Evolutionary conservation across 2,797 vertebrate genomes (phyloP).

Genomic region (Chelidonichthys spinosus): DNA sequence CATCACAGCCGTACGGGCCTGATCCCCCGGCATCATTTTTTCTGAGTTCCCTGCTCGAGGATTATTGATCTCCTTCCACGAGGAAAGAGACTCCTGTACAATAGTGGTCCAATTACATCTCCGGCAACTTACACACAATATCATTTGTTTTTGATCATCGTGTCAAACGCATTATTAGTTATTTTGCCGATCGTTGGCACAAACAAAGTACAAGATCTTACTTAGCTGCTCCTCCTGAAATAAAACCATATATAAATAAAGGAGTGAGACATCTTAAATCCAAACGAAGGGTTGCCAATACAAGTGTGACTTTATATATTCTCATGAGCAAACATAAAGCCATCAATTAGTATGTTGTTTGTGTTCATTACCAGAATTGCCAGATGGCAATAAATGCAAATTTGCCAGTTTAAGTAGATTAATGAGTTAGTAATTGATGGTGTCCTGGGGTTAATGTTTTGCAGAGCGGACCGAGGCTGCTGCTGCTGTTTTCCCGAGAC

Average conservation of each 20-base stretch:
- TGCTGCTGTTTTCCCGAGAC: background rate
- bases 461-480: background rate
- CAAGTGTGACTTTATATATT: conserved; percentile 34
- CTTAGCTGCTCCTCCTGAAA: conserved; percentile 22
- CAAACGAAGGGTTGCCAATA: background rate
- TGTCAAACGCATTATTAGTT: conserved; percentile 64
- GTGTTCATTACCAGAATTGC: conserved; percentile 63
- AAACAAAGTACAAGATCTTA: conserved; percentile 22
- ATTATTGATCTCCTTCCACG: conserved; percentile 76
- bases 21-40: conserved; percentile 77
- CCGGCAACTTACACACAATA: conserved; percentile 51
- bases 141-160: conserved; percentile 74
- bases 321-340: conserved; percentile 39
- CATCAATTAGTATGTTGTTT: conserved; percentile 63
- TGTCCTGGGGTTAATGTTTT: conserved; percentile 67
- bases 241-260: conserved; percentile 17
- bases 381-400: conserved; percentile 70
- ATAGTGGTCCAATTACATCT: conserved; percentile 69
- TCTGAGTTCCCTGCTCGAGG: conserved; percentile 60
- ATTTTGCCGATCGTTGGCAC: conserved; percentile 55
- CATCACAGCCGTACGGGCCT: conserved; percentile 60
- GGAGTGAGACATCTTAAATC: background rate
- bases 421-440: conserved; percentile 65
- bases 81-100: conserved; percentile 73
- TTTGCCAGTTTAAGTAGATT: conserved; percentile 62